phyloP scores from a whole-genome alignment of 2,797 vertebrate species.

The Tauraco hartlaubi region DNA sequence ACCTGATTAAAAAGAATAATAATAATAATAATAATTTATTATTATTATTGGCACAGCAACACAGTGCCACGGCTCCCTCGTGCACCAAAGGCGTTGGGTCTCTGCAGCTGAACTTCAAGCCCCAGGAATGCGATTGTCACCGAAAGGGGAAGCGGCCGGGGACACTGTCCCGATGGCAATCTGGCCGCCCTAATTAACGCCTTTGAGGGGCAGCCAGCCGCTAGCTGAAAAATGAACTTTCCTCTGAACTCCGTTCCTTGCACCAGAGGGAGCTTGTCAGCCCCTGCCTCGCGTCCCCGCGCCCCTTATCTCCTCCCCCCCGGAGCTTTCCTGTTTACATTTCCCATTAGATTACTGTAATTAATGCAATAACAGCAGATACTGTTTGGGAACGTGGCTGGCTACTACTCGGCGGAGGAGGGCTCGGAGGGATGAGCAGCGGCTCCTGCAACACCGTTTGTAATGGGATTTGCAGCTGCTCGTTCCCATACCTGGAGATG shows the following conservation, averaged over 20 bases:
- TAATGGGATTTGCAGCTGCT: background rate
- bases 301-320: conserved; percentile 68
- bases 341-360: conserved; percentile 78
- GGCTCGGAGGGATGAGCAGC: background rate
- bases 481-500: background rate
- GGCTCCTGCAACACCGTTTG: background rate
- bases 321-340: conserved; percentile 83
- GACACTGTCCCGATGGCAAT: background rate
- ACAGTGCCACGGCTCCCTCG: fast-evolving
- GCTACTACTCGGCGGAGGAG: background rate
- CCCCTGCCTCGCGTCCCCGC: background rate
- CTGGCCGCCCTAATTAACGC: conserved; percentile 37
- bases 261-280: conserved; percentile 3
- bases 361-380: conserved; percentile 70
- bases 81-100: background rate
- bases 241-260: background rate
- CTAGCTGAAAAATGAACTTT: background rate
- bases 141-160: background rate
- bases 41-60: background rate
- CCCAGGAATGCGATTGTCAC: background rate
- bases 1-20: background rate
- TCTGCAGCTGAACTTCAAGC: background rate
- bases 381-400: background rate
- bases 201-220: conserved; percentile 60
- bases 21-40: background rate